These are phyloP conservation scores for Tipula confusa DNA, from an alignment of 2,888 invertebrate genomes.

Conservation along the genomic window DNA sequence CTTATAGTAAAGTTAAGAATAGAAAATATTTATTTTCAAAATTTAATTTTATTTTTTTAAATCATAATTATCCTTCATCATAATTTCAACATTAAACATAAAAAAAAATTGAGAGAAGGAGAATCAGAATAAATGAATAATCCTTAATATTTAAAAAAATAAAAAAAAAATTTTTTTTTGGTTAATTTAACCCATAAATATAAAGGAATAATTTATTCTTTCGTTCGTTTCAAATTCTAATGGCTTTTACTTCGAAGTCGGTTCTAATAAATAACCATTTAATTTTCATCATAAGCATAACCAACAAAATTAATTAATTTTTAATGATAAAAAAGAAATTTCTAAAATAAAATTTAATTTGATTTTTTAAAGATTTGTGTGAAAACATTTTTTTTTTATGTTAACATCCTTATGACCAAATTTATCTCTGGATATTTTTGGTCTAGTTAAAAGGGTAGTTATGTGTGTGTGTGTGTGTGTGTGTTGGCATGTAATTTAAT, in stretches of 20 bases:
- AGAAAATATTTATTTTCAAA: neutral
- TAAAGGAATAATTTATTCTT: neutral
- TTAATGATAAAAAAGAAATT: neutral
- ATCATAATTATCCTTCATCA: slow-evolving; percentile 20
- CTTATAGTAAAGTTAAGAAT: no score
- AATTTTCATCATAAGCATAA: neutral
- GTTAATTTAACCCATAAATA: slow-evolving; percentile 20
- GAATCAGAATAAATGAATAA: neutral
- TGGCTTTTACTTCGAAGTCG: neutral
- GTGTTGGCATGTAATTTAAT: slow-evolving; percentile 5
- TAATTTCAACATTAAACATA: neutral
- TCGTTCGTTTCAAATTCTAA: neutral
- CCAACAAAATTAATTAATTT: slow-evolving; percentile 3
- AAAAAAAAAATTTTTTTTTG: neutral
- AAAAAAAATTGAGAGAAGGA: neutral
- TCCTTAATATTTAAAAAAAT: slow-evolving; percentile 5
- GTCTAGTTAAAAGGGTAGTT: neutral
- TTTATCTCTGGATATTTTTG: neutral
- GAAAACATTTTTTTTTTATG: neutral
- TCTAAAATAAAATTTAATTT: neutral
- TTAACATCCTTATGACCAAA: neutral
- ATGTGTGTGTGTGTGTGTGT: neutral
- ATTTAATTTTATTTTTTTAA: neutral
- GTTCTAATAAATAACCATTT: slow-evolving; percentile 12
- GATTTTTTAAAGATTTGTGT: slow-evolving; percentile 25